Percentiles rank a stretch among this genome's conserved stretches.
These are phyloP conservation scores for Malthinus flaveolus DNA, from an alignment of 2,888 invertebrate species.

Conservation along the genomic window DNA sequence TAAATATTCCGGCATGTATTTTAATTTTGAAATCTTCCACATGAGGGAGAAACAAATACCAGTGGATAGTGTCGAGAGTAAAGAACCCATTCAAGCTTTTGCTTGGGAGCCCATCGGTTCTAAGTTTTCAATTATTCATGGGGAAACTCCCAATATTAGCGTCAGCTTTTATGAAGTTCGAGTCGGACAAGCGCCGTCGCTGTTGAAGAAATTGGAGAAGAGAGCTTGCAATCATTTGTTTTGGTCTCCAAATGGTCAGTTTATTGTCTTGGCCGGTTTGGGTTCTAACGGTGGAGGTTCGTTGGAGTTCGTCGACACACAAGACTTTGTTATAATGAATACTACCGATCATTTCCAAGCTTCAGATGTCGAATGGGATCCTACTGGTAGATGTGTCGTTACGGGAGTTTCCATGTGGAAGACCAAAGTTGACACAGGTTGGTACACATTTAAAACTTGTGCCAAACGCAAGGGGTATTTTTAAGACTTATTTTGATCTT, in stretches of 20 bases:
- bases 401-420: conserved; percentile 96
- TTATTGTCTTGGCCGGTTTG: conserved; percentile 90
- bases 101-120: conserved; percentile 98
- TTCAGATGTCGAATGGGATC: conserved; percentile 99
- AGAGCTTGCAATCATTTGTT: conserved; percentile 89
- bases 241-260: conserved; percentile 96
- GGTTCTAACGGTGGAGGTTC: conserved; percentile 86
- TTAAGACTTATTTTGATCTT: too few relatives aligned
- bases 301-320: conserved; percentile 93
- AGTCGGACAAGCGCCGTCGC: conserved; percentile 84
- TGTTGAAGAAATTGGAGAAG: conserved; percentile 87
- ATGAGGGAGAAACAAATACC: conserved; percentile 98
- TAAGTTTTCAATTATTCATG: conserved; percentile 96
- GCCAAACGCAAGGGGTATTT: neutral
- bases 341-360: conserved; percentile 89
- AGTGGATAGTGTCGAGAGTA: conserved; percentile 95
- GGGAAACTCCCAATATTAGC: conserved; percentile 81
- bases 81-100: conserved; percentile 90
- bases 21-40: conserved; percentile 98
- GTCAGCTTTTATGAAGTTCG: conserved; percentile 94
- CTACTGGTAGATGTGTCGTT: conserved; percentile 95
- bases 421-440: conserved; percentile 78
- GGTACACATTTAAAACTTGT: conserved; percentile 31
- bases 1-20: conserved; percentile 96
- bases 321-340: conserved; percentile 94